Conservation (phyloP, 2,797 vertebrate genomes). For the Brachyalestes nurse region DNA sequence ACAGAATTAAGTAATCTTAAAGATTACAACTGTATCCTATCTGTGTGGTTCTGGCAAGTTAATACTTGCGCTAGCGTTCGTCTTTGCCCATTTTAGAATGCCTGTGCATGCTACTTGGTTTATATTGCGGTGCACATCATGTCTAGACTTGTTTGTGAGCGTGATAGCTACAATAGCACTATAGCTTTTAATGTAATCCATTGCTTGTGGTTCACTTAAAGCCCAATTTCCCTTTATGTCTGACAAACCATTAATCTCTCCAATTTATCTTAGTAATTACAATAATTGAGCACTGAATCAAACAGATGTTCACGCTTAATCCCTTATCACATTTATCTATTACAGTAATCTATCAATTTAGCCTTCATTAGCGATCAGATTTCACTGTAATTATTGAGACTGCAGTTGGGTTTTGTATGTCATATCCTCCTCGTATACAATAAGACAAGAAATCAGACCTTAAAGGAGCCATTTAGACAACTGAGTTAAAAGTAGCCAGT, state of each 20-base stretch:
- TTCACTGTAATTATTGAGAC: slow-evolving; percentile 10
- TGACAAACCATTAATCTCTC: background rate
- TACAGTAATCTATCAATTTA: background rate
- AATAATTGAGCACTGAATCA: background rate
- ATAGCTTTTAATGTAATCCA: background rate
- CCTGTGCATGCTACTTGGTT: no score
- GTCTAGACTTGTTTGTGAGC: background rate
- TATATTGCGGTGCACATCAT: background rate
- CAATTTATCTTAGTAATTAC: background rate
- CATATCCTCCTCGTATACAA: background rate
- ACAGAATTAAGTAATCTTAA: no score
- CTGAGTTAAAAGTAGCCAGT: slow-evolving; percentile 1
- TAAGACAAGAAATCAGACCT: background rate
- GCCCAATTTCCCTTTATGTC: background rate
- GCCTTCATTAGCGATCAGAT: background rate
- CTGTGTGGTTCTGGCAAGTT: no score
- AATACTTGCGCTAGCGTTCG: no score
- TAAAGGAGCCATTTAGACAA: slow-evolving; percentile 6
- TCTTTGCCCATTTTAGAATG: background rate
- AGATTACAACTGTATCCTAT: no score
- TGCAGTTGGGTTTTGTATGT: background rate
- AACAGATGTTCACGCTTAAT: background rate
- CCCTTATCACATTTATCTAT: slow-evolving; percentile 7
- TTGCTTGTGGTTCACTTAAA: background rate
- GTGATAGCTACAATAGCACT: background rate